phyloP scores from a whole-genome alignment of 2,888 invertebrate species.

The Pristionchus mayeri region DNA sequence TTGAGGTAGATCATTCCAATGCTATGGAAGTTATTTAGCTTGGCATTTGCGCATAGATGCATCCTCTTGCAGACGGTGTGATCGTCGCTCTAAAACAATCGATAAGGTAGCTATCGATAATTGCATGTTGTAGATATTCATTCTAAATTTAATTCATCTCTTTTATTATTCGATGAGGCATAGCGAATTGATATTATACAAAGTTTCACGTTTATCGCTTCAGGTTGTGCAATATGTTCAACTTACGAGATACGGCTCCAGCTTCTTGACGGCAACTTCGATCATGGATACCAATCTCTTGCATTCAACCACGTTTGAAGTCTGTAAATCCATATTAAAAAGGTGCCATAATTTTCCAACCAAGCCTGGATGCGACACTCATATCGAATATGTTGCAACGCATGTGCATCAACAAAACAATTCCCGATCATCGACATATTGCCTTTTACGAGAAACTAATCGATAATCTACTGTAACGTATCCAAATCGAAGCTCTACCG shows the following conservation, averaged over 20 bases:
- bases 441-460: too few relatives aligned
- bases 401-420: too few relatives aligned
- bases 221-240: background rate
- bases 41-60: slow-evolving; percentile 70
- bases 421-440: too few relatives aligned
- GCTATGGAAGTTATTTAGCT: slow-evolving; percentile 69
- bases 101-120: too few relatives aligned
- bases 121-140: too few relatives aligned
- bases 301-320: slow-evolving; percentile 42
- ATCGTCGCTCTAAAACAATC: slow-evolving; percentile 63
- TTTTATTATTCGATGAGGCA: too few relatives aligned
- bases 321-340: slow-evolving; percentile 36
- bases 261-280: slow-evolving; percentile 68
- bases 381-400: too few relatives aligned
- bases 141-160: too few relatives aligned
- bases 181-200: background rate
- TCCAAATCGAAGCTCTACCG: background rate
- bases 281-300: slow-evolving; percentile 67
- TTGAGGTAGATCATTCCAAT: slow-evolving; percentile 67
- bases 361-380: too few relatives aligned
- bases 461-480: too few relatives aligned
- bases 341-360: background rate
- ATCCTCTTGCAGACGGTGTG: slow-evolving; percentile 67
- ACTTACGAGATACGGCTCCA: slow-evolving; percentile 72
- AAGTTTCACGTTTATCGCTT: background rate